These are phyloP conservation scores for Centrocercus urophasianus DNA, from an alignment of 2,113 vertebrate species.

Conservation along the genomic window DNA sequence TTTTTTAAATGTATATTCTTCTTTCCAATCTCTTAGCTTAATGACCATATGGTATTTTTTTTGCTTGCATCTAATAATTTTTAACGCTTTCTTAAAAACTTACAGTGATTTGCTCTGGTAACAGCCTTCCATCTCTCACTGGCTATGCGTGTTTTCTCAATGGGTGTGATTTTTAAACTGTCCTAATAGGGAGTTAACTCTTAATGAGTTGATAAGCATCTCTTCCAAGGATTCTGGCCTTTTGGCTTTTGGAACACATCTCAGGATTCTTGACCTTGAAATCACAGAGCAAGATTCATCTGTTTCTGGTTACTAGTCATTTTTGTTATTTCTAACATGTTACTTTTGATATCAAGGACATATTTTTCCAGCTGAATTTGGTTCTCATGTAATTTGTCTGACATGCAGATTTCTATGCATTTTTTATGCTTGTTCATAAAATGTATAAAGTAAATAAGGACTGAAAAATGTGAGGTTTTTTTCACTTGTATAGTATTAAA, in stretches of 20 bases:
- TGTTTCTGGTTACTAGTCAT: not conserved
- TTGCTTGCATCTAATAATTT: not conserved
- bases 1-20: not conserved
- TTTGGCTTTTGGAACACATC: not conserved
- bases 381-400: not conserved
- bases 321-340: not conserved
- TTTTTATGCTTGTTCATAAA: not conserved
- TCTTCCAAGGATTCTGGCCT: not conserved
- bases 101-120: not conserved
- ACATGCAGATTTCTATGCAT: not conserved
- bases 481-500: not conserved
- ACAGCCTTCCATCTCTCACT: not conserved
- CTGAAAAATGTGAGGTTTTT: not conserved
- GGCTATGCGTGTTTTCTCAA: not conserved
- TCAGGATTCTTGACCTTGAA: constrained; percentile 8
- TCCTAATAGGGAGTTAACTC: not conserved
- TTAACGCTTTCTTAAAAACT: not conserved
- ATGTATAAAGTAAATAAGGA: not conserved
- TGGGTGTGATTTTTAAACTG: not conserved
- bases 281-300: not conserved
- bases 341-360: not conserved
- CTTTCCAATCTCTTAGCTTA: not conserved
- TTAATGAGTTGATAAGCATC: not conserved
- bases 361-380: constrained; percentile 10
- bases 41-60: not conserved